These are phyloP conservation scores for Odontamblyopus rebecca DNA, from an alignment of 2,797 vertebrate species.

Conservation along the genomic window DNA sequence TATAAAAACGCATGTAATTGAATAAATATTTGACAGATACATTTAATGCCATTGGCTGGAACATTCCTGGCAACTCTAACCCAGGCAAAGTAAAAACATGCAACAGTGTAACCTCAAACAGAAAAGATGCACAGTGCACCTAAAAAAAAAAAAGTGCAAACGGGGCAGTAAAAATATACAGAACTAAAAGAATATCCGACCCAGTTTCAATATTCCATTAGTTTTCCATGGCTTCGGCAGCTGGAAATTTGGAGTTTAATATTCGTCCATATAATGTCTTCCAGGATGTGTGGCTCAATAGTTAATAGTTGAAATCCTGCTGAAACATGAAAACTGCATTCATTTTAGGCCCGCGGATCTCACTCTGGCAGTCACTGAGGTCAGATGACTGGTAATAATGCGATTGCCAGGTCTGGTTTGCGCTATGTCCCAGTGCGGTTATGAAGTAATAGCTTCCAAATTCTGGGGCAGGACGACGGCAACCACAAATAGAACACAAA, in stretches of 20 bases:
- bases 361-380: slow-evolving; percentile 11
- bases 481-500: slow-evolving; percentile 44
- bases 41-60: too few relatives aligned
- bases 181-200: not conserved
- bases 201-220: not conserved
- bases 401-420: slow-evolving; percentile 45
- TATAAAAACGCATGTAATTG: too few relatives aligned
- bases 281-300: slow-evolving; percentile 1
- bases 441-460: slow-evolving; percentile 66
- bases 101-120: too few relatives aligned
- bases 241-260: not conserved
- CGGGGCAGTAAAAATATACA: not conserved
- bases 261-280: not conserved
- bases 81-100: too few relatives aligned
- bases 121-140: too few relatives aligned
- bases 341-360: not conserved
- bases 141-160: too few relatives aligned
- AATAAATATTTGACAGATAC: too few relatives aligned
- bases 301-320: not conserved
- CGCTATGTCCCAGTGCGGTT: slow-evolving; percentile 40
- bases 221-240: not conserved
- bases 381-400: slow-evolving; percentile 53
- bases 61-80: too few relatives aligned
- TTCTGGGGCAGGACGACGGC: slow-evolving; percentile 26
- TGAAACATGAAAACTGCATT: slow-evolving; percentile 2